phyloP scores from a whole-genome alignment of 1,140 invertebrate genomes.

The Phymorhynchus buccinoides region DNA sequence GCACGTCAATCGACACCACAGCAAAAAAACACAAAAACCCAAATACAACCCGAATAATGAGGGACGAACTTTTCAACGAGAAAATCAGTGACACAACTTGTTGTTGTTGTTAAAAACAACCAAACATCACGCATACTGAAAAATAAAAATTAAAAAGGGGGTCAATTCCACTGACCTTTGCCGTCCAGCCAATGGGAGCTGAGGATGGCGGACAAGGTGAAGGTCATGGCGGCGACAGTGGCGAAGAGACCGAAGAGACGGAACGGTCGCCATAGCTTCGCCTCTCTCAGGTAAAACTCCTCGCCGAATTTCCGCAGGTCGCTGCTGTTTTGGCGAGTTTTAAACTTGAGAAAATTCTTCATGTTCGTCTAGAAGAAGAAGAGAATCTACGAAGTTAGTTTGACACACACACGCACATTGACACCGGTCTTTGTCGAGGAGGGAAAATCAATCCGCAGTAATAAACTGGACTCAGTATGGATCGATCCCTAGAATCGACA shows the following conservation, averaged over 20 bases:
- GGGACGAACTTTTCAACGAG: too few species aligned
- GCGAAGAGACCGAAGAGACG: slow-evolving; percentile 58
- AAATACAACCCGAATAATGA: background rate
- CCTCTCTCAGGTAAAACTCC: slow-evolving; percentile 62
- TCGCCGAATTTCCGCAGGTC: slow-evolving; percentile 64
- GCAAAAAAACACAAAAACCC: background rate
- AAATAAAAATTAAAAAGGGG: background rate
- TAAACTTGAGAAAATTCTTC: slow-evolving; percentile 78
- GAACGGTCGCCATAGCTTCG: slow-evolving; percentile 62
- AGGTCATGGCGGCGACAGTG: slow-evolving; percentile 53
- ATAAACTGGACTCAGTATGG: too few species aligned
- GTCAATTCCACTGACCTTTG: slow-evolving; percentile 52
- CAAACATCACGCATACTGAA: too few species aligned
- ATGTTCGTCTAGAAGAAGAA: too few species aligned
- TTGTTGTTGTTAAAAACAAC: too few species aligned
- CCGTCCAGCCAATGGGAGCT: slow-evolving; percentile 58
- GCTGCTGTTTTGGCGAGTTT: slow-evolving; percentile 57
- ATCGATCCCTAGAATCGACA: too few species aligned
- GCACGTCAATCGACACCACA: background rate
- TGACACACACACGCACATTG: too few species aligned
- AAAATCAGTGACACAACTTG: too few species aligned
- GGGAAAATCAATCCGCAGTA: too few species aligned
- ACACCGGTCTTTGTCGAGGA: too few species aligned
- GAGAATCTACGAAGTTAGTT: too few species aligned
- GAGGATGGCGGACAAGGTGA: slow-evolving; percentile 51